Conservation (phyloP, 1,140 invertebrate genomes). For the Micrasema longulum region DNA sequence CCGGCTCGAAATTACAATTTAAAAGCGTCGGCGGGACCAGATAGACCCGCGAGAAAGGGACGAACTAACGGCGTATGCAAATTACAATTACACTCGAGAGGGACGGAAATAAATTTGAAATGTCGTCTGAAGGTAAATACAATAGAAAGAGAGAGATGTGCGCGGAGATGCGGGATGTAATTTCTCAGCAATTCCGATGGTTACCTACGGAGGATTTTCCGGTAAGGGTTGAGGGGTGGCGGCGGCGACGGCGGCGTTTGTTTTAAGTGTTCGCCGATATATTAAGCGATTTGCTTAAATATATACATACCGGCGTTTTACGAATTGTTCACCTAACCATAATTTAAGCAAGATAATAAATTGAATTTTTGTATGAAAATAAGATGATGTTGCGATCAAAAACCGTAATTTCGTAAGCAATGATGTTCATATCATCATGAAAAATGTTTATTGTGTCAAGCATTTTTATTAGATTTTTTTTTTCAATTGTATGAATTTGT, state of each 20-base stretch:
- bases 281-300: conserved; percentile 27
- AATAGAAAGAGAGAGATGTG: conserved; percentile 14
- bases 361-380: no score
- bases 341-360: no score
- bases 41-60: conserved; percentile 49
- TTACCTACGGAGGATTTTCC: conserved; percentile 36
- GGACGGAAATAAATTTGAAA: conserved; percentile 50
- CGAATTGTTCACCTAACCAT: no score
- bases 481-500: no score
- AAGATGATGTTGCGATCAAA: no score
- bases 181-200: conserved; percentile 40
- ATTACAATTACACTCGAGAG: conserved; percentile 49
- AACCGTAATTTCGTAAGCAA: no score
- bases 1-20: conserved; percentile 54
- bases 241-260: no score
- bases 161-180: conserved; percentile 41
- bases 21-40: conserved; percentile 50
- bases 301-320: conserved; percentile 7
- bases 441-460: no score
- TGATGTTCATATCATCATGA: no score
- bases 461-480: no score
- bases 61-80: conserved; percentile 47
- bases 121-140: conserved; percentile 47
- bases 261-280: conserved; percentile 11
- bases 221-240: no score